Conservation (phyloP, 1,140 invertebrate species). For the Anastatus disparis region DNA sequence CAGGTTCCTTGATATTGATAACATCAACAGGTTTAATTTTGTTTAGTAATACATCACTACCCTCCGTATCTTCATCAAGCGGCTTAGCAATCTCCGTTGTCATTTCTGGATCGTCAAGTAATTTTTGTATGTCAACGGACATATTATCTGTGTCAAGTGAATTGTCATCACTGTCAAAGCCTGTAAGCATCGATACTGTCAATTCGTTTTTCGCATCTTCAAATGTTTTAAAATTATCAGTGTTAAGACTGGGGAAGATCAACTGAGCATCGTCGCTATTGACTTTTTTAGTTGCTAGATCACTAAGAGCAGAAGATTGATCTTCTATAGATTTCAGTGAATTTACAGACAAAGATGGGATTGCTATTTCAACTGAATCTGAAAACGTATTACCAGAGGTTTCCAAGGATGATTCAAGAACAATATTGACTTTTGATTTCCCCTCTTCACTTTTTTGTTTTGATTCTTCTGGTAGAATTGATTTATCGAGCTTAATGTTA, state of each 20-base stretch:
- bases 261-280: neutral
- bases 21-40: neutral
- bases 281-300: neutral
- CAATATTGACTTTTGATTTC: neutral
- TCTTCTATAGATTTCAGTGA: neutral
- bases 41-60: neutral
- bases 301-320: too few species aligned
- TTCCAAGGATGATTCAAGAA: neutral
- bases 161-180: constrained; percentile 56
- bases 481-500: neutral
- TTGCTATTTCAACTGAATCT: neutral
- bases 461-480: neutral
- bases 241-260: constrained; percentile 4
- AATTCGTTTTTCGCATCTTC: neutral
- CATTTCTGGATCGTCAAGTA: constrained; percentile 51
- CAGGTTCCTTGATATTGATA: constrained; percentile 24
- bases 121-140: constrained; percentile 52
- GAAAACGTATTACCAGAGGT: neutral
- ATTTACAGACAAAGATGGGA: neutral
- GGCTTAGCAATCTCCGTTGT: constrained; percentile 43
- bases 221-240: constrained; percentile 16
- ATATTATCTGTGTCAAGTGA: constrained; percentile 48
- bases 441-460: neutral
- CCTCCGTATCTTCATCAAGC: constrained; percentile 8
- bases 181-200: constrained; percentile 16